A percentile compares a stretch with the other conserved stretches of the same genome.
phyloP scores from a whole-genome alignment of 2,888 invertebrate genomes.

The Sepiola atlantica region DNA sequence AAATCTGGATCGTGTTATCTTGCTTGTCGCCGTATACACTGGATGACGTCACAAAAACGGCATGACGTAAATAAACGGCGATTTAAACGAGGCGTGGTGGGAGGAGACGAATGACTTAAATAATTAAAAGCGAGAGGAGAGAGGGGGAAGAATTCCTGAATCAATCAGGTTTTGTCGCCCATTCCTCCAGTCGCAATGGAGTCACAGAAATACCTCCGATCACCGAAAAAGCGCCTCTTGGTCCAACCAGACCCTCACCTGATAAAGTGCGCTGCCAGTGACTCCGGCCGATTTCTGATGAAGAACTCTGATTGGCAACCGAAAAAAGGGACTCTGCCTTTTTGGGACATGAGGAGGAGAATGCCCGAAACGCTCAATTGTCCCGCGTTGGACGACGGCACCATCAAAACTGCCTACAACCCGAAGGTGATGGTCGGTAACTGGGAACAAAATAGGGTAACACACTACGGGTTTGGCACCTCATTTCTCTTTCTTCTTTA shows the following conservation, averaged over 20 bases:
- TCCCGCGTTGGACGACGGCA: neutral
- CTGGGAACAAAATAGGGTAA: neutral
- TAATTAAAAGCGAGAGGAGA: neutral
- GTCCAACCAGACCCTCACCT: neutral
- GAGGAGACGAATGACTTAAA: neutral
- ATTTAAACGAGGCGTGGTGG: neutral
- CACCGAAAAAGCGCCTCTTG: neutral
- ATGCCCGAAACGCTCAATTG: neutral
- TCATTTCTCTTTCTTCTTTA: too few relatives aligned
- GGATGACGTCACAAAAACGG: too few relatives aligned
- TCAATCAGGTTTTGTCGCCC: neutral
- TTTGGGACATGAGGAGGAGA: neutral
- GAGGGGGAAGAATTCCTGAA: neutral
- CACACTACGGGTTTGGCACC: neutral
- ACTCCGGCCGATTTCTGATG: too few relatives aligned
- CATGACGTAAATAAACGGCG: too few relatives aligned
- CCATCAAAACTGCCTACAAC: neutral
- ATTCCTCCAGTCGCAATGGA: neutral
- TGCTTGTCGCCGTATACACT: too few relatives aligned
- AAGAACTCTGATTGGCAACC: neutral
- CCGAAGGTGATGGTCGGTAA: neutral
- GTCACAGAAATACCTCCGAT: neutral
- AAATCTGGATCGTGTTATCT: too few relatives aligned
- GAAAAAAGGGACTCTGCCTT: neutral
- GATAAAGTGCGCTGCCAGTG: neutral